Evolutionary conservation across 2,797 vertebrate genomes (phyloP).

Genomic region (Cyclura pinguis): DNA sequence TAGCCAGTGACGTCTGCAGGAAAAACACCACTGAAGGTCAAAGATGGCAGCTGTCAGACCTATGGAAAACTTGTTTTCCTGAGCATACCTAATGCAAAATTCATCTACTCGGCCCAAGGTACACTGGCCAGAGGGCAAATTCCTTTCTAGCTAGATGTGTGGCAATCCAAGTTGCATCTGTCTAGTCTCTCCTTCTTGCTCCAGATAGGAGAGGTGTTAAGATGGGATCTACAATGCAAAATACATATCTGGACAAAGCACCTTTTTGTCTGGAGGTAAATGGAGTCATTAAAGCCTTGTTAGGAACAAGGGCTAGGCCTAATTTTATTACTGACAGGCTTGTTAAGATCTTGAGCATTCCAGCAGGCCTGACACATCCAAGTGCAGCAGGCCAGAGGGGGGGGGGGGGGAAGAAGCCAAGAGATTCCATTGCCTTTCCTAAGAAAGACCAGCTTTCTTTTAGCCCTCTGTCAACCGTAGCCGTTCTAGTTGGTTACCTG

Average conservation of each 20-base stretch:
- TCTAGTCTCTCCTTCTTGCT: conserved; percentile 21
- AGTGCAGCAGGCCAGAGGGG: too few species aligned
- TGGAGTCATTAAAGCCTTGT: conserved; percentile 7
- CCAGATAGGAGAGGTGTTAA: not conserved
- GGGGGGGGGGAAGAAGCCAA: too few species aligned
- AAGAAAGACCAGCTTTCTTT: too few species aligned
- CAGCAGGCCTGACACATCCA: not conserved
- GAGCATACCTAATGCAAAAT: not conserved
- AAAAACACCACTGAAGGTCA: not conserved
- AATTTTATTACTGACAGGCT: not conserved
- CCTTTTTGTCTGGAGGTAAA: conserved; percentile 6
- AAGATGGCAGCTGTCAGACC: not conserved
- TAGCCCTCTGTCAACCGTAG: too few species aligned
- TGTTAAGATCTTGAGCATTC: not conserved
- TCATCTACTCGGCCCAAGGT: not conserved
- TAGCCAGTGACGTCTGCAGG: not conserved
- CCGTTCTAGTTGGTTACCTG: too few species aligned
- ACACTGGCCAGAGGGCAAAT: conserved; percentile 19
- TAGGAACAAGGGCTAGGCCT: not conserved
- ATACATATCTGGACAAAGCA: conserved; percentile 15
- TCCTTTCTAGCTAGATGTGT: conserved; percentile 3
- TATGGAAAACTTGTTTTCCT: not conserved
- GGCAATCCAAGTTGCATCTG: not conserved
- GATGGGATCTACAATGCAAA: not conserved
- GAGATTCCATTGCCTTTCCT: too few species aligned